A percentile compares a stretch with the other conserved stretches of the same genome.
Conservation (phyloP, 2,888 invertebrate genomes). For the Leptarthrus brevirostris region DNA sequence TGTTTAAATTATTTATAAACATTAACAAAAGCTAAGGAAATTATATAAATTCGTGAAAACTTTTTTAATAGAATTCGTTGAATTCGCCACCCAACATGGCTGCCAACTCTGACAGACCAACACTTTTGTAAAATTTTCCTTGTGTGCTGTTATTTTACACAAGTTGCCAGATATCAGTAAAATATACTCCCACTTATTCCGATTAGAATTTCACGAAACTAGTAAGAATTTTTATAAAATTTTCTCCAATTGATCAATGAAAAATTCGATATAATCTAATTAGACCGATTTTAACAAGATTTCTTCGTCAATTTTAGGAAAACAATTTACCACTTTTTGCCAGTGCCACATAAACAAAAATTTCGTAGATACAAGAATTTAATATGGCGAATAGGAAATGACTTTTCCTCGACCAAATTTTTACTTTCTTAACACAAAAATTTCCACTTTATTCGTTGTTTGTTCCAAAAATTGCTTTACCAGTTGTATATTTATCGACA, state of each 20-base stretch:
- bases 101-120: constrained; percentile 44
- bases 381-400: constrained; percentile 17
- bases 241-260: too few species aligned
- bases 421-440: neutral
- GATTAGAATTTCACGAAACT: constrained; percentile 6
- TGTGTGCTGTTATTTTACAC: constrained; percentile 11
- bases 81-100: constrained; percentile 57
- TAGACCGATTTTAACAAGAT: constrained; percentile 14
- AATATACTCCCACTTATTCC: constrained; percentile 32
- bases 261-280: too few species aligned
- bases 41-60: constrained; percentile 35
- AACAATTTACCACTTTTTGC: neutral
- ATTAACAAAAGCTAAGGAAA: constrained; percentile 25
- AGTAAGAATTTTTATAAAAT: too few species aligned
- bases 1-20: constrained; percentile 8
- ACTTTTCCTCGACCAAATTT: neutral
- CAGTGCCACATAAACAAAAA: constrained; percentile 43
- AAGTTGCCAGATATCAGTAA: constrained; percentile 36
- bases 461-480: neutral
- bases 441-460: neutral
- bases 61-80: constrained; percentile 12
- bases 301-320: neutral
- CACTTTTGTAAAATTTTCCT: neutral
- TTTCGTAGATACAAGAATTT: constrained; percentile 3
- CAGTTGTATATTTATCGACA: constrained; percentile 12